phyloP scores from a whole-genome alignment of 2,888 invertebrate genomes.

The Archips xylosteana region DNA sequence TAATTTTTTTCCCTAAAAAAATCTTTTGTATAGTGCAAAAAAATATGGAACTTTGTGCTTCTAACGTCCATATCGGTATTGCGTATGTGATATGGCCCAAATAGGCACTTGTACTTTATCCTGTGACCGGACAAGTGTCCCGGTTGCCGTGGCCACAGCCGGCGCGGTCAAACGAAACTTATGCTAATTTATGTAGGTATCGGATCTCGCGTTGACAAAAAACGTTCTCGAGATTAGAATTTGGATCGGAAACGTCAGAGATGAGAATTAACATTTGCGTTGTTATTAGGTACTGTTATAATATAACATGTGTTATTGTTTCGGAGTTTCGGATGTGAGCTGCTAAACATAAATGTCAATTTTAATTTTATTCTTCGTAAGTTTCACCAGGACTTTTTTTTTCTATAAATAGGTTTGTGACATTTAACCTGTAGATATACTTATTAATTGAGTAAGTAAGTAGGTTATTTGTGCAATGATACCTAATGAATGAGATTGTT shows the following conservation, averaged over 20 bases:
- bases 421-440: neutral
- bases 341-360: neutral
- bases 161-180: conserved; percentile 14
- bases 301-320: neutral
- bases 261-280: conserved; percentile 2
- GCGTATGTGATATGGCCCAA: neutral
- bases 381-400: neutral
- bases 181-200: conserved; percentile 16
- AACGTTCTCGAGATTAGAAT: neutral
- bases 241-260: conserved; percentile 7
- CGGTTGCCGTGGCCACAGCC: neutral
- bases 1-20: too few species aligned
- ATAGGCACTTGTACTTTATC: neutral
- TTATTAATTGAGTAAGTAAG: neutral
- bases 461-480: neutral
- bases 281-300: conserved; percentile 1
- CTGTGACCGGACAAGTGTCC: neutral
- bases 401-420: neutral
- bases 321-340: neutral
- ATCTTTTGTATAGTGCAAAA: too few species aligned
- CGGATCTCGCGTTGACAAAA: conserved; percentile 12
- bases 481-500: too few species aligned
- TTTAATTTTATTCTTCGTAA: neutral
- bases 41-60: too few species aligned
- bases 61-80: neutral